These are phyloP conservation scores for Neotoxoptera formosana DNA, from an alignment of 1,140 invertebrate genomes.

Conservation along the genomic window DNA sequence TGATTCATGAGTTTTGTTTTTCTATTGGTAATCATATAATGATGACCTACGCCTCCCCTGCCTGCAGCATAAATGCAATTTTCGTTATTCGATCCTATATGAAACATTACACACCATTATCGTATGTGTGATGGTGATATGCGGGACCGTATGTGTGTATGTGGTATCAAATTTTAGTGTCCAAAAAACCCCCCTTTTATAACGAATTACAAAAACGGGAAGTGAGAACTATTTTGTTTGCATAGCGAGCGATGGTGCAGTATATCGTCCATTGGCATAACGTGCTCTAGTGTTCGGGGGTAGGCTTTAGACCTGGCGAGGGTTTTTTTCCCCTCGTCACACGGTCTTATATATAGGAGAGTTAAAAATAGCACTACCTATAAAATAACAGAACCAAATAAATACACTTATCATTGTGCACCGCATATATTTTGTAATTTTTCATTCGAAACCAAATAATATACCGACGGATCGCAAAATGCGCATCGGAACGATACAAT, in stretches of 20 bases:
- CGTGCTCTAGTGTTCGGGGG: neutral
- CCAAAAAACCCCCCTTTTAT: neutral
- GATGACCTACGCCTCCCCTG: neutral
- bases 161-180: constrained; percentile 24
- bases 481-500: neutral
- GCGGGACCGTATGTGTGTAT: neutral
- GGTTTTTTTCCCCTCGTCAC: neutral
- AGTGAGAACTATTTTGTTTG: constrained; percentile 22
- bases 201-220: neutral
- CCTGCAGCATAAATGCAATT: neutral
- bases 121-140: neutral
- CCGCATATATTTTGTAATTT: neutral
- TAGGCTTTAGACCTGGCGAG: neutral
- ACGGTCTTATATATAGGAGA: neutral
- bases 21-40: neutral
- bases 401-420: neutral
- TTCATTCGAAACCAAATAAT: neutral
- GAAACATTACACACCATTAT: constrained; percentile 3
- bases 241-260: neutral
- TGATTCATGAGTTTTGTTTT: neutral
- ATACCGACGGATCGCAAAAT: neutral
- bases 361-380: neutral
- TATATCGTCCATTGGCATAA: neutral
- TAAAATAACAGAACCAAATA: neutral
- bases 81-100: neutral